phyloP scores from a whole-genome alignment of 2,888 invertebrate genomes.

The Chelonus formosanus region DNA sequence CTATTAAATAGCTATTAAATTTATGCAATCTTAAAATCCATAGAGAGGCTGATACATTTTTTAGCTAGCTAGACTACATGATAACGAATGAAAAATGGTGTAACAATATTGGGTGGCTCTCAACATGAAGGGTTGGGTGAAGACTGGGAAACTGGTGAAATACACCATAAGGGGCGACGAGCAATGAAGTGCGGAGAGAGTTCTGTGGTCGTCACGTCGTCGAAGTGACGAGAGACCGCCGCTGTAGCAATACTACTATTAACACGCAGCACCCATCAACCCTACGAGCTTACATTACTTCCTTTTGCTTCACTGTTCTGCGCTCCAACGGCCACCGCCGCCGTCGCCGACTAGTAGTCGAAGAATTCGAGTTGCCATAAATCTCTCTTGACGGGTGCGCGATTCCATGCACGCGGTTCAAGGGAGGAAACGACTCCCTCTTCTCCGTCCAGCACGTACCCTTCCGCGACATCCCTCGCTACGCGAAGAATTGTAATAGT shows the following conservation, averaged over 20 bases:
- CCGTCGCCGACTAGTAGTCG: conserved; percentile 60
- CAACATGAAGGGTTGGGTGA: not conserved
- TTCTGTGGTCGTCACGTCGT: conserved; percentile 54
- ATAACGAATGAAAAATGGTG: conserved; percentile 11
- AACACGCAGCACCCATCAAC: conserved; percentile 38
- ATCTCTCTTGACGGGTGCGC: conserved; percentile 64
- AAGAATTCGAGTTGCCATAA: conserved; percentile 66
- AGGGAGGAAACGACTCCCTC: conserved; percentile 41
- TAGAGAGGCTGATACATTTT: not conserved
- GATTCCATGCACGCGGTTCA: conserved; percentile 55
- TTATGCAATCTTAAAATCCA: too few species aligned
- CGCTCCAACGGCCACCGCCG: conserved; percentile 42
- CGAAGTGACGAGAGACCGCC: conserved; percentile 56
- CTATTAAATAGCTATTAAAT: too few species aligned
- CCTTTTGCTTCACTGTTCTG: conserved; percentile 32
- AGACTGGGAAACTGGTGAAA: conserved; percentile 1
- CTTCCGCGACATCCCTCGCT: conserved; percentile 40
- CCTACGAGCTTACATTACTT: conserved; percentile 34
- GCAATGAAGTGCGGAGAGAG: conserved; percentile 50
- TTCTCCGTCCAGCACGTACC: conserved; percentile 28
- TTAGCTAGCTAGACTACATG: not conserved
- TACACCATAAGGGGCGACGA: conserved; percentile 36
- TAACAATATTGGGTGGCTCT: conserved; percentile 3
- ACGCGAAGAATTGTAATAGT: conserved; percentile 61
- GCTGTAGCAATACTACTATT: conserved; percentile 37